Evolutionary conservation across 37 sponge, comb jelly and placozoan species (phyloP).

Genomic region (Beroe forskalii): DNA sequence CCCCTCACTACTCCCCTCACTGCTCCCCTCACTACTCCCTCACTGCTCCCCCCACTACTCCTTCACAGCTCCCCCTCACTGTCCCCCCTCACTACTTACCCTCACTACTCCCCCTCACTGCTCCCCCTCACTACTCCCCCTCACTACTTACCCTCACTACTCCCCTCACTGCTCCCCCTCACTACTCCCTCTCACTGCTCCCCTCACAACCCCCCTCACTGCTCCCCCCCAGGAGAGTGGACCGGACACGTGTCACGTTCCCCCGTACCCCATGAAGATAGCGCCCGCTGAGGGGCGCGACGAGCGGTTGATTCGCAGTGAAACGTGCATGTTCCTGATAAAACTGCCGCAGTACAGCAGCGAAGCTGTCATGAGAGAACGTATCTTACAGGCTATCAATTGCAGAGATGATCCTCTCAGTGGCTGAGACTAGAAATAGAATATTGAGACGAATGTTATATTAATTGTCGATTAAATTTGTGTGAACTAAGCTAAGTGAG

Average conservation of each 20-base stretch:
- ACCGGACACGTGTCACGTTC: conserved; percentile 75
- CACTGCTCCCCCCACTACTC: no score
- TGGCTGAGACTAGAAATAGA: no score
- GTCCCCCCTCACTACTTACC: no score
- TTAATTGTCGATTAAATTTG: no score
- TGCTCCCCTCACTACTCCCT: no score
- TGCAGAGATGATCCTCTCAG: conserved; percentile 92
- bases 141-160: no score
- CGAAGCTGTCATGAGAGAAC: conserved; percentile 82
- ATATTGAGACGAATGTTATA: background rate
- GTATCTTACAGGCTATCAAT: conserved; percentile 86
- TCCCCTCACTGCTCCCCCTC: background rate
- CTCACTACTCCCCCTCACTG: no score
- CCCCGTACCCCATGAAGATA: conserved; percentile 97
- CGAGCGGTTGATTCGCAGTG: conserved; percentile 86
- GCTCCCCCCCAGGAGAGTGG: conserved; percentile 62
- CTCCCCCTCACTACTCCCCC: no score
- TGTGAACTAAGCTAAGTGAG: no score
- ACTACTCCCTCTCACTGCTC: background rate
- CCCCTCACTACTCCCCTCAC: no score
- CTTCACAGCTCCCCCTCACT: no score
- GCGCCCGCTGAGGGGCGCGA: conserved; percentile 91
- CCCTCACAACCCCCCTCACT: background rate
- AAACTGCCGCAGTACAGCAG: conserved; percentile 93
- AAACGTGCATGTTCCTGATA: conserved; percentile 96